Percentiles rank a stretch among this genome's conserved stretches.
These are phyloP conservation scores for Pangasius mekongensis DNA, from an alignment of 2,797 vertebrate species.

Conservation along the genomic window DNA sequence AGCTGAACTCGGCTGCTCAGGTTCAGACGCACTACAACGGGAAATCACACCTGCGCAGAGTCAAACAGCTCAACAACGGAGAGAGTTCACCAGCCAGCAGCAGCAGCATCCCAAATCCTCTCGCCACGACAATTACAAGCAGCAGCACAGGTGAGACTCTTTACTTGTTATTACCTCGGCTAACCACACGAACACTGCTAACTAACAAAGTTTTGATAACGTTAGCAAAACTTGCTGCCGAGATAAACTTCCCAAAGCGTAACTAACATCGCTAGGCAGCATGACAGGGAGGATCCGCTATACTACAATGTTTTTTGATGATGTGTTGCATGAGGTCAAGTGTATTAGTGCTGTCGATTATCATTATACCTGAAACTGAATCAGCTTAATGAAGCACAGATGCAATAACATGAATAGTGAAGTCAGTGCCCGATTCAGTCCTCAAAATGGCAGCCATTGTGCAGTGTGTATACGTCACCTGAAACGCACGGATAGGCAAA, in stretches of 20 bases:
- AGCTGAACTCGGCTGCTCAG: conserved; percentile 85
- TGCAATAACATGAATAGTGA: background rate
- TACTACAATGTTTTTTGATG: background rate
- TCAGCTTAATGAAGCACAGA: background rate
- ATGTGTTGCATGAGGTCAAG: background rate
- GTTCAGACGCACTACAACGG: conserved; percentile 87
- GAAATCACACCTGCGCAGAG: conserved; percentile 83
- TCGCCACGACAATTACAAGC: conserved; percentile 53
- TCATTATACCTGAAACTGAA: background rate
- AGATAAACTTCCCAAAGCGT: background rate
- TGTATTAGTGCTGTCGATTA: background rate
- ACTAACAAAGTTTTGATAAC: background rate
- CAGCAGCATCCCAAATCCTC: conserved; percentile 50
- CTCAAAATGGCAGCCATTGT: background rate
- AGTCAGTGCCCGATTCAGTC: background rate
- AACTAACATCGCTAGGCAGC: background rate
- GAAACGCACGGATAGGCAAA: background rate
- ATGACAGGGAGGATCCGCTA: background rate
- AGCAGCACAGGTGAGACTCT: conserved; percentile 75
- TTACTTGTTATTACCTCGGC: background rate
- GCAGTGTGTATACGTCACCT: background rate
- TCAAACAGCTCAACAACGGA: conserved; percentile 84
- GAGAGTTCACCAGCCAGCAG: conserved; percentile 67
- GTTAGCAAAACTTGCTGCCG: background rate
- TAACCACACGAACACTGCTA: background rate